A percentile compares a stretch with the other conserved stretches of the same genome.
Evolutionary conservation across 2,888 invertebrate species (phyloP).

Genomic region (Amitus sp.): DNA sequence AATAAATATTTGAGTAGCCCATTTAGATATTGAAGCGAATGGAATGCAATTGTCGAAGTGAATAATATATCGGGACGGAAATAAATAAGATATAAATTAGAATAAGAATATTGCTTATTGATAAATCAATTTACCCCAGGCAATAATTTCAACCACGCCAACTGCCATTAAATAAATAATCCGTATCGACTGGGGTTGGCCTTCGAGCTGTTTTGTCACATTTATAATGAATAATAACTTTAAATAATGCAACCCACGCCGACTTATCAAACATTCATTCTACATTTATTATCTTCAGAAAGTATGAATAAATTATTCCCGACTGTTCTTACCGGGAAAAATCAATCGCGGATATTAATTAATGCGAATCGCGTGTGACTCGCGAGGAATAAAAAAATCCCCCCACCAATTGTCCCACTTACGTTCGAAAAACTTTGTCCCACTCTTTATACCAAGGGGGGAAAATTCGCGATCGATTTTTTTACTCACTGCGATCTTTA

Average conservation of each 20-base stretch:
- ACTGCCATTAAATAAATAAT: slow-evolving; percentile 34
- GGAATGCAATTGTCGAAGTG: slow-evolving; percentile 26
- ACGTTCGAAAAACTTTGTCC: too few species aligned
- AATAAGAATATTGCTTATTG: slow-evolving; percentile 32
- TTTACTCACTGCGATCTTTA: background rate
- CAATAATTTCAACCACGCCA: slow-evolving; percentile 27
- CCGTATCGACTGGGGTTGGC: slow-evolving; percentile 29
- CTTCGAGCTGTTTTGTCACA: slow-evolving; percentile 31
- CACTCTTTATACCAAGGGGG: too few species aligned
- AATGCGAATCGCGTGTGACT: too few species aligned
- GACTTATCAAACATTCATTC: background rate
- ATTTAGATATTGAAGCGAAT: slow-evolving; percentile 26
- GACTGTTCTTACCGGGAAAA: too few species aligned
- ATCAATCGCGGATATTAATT: too few species aligned
- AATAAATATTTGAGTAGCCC: slow-evolving; percentile 23
- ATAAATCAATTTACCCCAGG: slow-evolving; percentile 11
- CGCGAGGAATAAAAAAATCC: too few species aligned
- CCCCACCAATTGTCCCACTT: too few species aligned
- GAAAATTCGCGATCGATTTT: background rate
- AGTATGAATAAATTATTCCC: background rate
- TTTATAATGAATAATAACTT: slow-evolving; percentile 26
- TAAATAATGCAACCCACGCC: background rate
- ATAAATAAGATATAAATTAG: slow-evolving; percentile 11
- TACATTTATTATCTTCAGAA: background rate
- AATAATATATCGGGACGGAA: slow-evolving; percentile 34